A percentile compares a stretch with the other conserved stretches of the same genome.
phyloP scores from a whole-genome alignment of 2,888 invertebrate species.

The Platypus cylindrus region DNA sequence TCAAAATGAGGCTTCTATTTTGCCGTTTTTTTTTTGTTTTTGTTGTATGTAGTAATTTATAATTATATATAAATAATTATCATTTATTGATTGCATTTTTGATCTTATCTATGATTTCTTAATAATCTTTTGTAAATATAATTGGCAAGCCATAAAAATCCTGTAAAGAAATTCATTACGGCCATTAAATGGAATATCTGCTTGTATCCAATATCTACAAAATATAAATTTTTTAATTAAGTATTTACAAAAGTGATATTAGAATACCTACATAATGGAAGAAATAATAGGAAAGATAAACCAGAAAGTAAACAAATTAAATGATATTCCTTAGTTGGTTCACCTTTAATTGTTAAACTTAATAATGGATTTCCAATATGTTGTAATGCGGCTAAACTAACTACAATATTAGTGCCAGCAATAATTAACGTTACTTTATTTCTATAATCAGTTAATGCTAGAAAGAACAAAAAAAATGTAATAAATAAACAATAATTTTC shows the following conservation, averaged over 20 bases:
- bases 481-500: too few species aligned
- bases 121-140: constrained; percentile 30
- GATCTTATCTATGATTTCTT: too few species aligned
- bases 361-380: constrained; percentile 27
- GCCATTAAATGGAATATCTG: constrained; percentile 30
- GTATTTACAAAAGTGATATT: background rate
- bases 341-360: constrained; percentile 26
- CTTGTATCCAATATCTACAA: constrained; percentile 29
- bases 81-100: too few species aligned
- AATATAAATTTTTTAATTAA: background rate
- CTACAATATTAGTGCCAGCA: constrained; percentile 27
- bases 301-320: constrained; percentile 26
- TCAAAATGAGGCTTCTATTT: too few species aligned
- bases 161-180: constrained; percentile 30
- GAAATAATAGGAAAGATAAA: constrained; percentile 25
- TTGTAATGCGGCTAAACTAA: constrained; percentile 29
- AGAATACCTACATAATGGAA: constrained; percentile 25
- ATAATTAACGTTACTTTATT: constrained; percentile 25
- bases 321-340: constrained; percentile 25
- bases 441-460: constrained; percentile 28
- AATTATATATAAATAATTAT: too few species aligned
- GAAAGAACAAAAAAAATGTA: constrained; percentile 14
- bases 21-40: too few species aligned
- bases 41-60: too few species aligned
- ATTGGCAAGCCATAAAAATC: constrained; percentile 30